Conservation (phyloP, 2,113 vertebrate genomes). For the Numenius arquata region DNA sequence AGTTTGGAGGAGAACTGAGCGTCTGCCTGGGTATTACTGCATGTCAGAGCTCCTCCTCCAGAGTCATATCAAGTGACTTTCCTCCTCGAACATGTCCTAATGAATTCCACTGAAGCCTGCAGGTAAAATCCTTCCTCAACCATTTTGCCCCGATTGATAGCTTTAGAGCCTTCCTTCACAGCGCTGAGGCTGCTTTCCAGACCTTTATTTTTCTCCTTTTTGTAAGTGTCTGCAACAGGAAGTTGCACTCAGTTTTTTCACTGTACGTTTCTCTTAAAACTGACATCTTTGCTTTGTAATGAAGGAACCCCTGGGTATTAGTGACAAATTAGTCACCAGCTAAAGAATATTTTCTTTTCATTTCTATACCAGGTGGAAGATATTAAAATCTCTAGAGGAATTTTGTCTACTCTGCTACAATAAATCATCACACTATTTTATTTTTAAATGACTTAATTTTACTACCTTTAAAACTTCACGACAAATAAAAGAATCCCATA, state of each 20-base stretch:
- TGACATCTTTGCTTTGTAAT: conserved; percentile 52
- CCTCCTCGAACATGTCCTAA: neutral
- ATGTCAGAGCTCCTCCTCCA: neutral
- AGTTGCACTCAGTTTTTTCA: neutral
- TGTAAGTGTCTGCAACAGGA: conserved; percentile 9
- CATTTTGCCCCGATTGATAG: neutral
- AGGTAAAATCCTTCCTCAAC: conserved; percentile 21
- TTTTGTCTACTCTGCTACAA: conserved; percentile 14
- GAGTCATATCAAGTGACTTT: neutral
- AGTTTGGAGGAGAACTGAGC: neutral
- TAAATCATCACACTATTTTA: conserved; percentile 62
- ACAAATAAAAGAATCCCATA: conserved; percentile 27
- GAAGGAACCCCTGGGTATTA: conserved; percentile 51
- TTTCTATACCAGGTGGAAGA: conserved; percentile 61
- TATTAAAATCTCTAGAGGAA: conserved; percentile 45
- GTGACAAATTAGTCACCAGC: conserved; percentile 62
- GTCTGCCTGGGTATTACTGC: neutral
- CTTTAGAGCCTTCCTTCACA: conserved; percentile 10
- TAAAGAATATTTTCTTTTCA: conserved; percentile 1
- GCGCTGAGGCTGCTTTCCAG: neutral
- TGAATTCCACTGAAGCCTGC: conserved; percentile 35
- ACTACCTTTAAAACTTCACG: conserved; percentile 55
- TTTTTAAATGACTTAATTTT: conserved; percentile 58
- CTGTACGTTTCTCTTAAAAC: conserved; percentile 11
- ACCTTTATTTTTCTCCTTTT: neutral